Percentiles rank a stretch among this genome's conserved stretches.
Conservation (phyloP, 2,888 invertebrate species). For the Campopleginae sp. region DNA sequence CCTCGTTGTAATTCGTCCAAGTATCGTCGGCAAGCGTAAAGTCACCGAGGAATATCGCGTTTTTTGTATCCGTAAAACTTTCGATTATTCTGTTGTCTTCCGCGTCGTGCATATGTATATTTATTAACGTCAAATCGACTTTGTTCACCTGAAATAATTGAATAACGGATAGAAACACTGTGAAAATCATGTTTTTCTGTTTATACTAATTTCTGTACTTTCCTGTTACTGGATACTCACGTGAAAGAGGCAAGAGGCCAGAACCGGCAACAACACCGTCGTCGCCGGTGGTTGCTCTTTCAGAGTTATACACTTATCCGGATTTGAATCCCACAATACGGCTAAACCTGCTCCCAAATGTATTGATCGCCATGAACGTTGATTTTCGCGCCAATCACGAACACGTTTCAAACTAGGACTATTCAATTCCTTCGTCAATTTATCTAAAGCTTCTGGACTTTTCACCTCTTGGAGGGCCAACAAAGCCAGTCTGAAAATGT, state of each 20-base stretch:
- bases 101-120: slow-evolving; percentile 70
- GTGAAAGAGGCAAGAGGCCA: slow-evolving; percentile 72
- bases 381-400: slow-evolving; percentile 88
- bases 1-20: slow-evolving; percentile 62
- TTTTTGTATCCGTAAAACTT: slow-evolving; percentile 68
- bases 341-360: slow-evolving; percentile 80
- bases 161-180: background rate
- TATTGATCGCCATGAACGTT: slow-evolving; percentile 87
- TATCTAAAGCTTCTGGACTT: slow-evolving; percentile 88
- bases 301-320: slow-evolving; percentile 77
- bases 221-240: slow-evolving; percentile 53
- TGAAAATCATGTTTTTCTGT: background rate
- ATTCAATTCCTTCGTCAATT: slow-evolving; percentile 90
- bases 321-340: slow-evolving; percentile 83
- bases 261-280: slow-evolving; percentile 69
- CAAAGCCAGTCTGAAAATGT: slow-evolving; percentile 87
- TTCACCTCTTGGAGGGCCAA: slow-evolving; percentile 91
- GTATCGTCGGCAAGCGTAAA: slow-evolving; percentile 71
- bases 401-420: slow-evolving; percentile 87
- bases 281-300: slow-evolving; percentile 71
- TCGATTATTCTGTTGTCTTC: slow-evolving; percentile 70
- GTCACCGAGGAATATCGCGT: slow-evolving; percentile 75
- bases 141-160: slow-evolving; percentile 69
- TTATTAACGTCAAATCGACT: slow-evolving; percentile 71
- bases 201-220: background rate